Evolutionary conservation across 2,797 vertebrate genomes (phyloP), one percentile per base, ranked within the genome.

Genomic region (Stomatorhinus walkeri): DNA sequence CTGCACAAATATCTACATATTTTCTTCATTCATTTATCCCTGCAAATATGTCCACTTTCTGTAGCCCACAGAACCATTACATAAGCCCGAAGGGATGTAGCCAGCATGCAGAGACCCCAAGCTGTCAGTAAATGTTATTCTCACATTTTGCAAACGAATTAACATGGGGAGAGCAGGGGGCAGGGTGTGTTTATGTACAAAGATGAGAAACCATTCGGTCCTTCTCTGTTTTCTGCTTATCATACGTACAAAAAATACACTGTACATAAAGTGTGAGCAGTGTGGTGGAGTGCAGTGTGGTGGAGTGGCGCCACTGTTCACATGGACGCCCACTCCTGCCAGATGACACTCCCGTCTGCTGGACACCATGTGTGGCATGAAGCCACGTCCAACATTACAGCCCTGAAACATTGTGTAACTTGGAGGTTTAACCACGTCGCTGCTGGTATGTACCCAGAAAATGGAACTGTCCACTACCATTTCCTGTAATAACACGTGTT

Each of bases 11-110:
- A 59, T 88, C 88, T 85, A 4, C 54, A 32, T 52, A 24, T 64
- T 43, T 61, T 16, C 28, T 56, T 85, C 59, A 88, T 48, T 76
- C 32, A 87, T 43, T 49, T 64, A 46, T 87, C 54, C 46, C 12
- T 85, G 79, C 28, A 88, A 85, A 88, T 88, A 76, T 84, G 88
- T n/a, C 4, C 59, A 72, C 16, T 48, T 59, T 87, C 36, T 32
- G 43, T n/a, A 48, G n/a, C 76, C 36, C 0, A 3, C 46, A 24
- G n/a, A 19, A 8, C 43, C 1, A 7, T 84, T 51, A 84, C 46
- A 84, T 51, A 51, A 84, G 19, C 46, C 46, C 46, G 1, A 84
- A n/a, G 22, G 46, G 46, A 51, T 8, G 68, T 6, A 2, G 68
- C 10, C 68, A 76, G 68, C 14, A 46, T 36, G 16, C 79, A 83